Base-by-base conservation (phyloP, 2,888 invertebrate species). In the Plagodis pulveraria region DNA sequence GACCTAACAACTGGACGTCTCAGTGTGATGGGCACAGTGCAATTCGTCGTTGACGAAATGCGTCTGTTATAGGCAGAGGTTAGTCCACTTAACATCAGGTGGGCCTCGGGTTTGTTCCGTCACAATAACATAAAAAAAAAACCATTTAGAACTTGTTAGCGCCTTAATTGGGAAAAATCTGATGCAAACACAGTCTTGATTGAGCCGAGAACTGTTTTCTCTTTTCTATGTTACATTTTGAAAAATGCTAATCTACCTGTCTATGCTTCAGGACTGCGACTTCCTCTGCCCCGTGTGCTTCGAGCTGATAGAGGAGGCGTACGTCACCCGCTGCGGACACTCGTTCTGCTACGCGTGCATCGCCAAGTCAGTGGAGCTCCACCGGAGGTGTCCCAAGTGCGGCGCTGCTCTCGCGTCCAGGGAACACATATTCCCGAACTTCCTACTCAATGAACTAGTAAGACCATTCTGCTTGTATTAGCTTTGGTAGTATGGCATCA, bases 321-420 rank as follows among this genome's bases (percentile, higher is more conserved):
- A 97, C 84, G 97, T 98, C 76, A 98, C 98, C 0, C 95, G 96
- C 69, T 98, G 98, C 87, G 98, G 98, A 0, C 98, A 98, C 83
- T 98, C 98, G 0, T 98, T 97, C 89, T 98, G 98, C 86, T 95
- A 95, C 78, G 94, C 94, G 12, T 98, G 98, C 85, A 96, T 98
- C 74, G 73, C 76, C 51, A 98, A 98, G 91, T 95, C 97, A 11
- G 98, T 99, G 84, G 97, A 98, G 94, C 96, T 98, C 50, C 90
- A 91, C 64, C 78, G 89, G 2, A 93, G 96, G 47, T 98, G 98
- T 82, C 98, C 98, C 0, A 97, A 97, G 82, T 98, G 98, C 83
- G 96, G 96, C 72, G 95, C 94, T 10, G 93, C 94, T 2, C 89
- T 97, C 7, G 94, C 95, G 1, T 94, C 94, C 0, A 93, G 94